These are phyloP conservation scores for Recurvirostra avosetta DNA, from an alignment of 2,113 vertebrate genomes.

Conservation along the genomic window DNA sequence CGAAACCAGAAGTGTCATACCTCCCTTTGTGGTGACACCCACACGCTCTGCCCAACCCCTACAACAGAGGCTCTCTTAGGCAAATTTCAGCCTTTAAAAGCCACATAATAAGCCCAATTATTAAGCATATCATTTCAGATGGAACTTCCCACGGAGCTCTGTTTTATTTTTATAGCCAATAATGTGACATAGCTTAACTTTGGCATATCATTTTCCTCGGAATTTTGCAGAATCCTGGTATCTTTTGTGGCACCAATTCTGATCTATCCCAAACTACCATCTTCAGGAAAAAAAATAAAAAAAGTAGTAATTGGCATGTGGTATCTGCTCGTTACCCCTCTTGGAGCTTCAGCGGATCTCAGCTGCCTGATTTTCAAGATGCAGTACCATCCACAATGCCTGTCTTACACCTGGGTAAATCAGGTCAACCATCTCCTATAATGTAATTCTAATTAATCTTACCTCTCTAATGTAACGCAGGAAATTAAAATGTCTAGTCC, in stretches of 20 bases:
- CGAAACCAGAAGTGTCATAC: not conserved
- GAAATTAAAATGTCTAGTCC: not conserved
- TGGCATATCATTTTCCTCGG: not conserved
- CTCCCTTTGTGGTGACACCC: not conserved
- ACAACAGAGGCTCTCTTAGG: not conserved
- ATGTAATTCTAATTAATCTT: not conserved
- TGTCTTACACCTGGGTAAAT: not conserved
- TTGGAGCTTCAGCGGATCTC: not conserved
- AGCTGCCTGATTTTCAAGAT: not conserved
- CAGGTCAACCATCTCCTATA: not conserved
- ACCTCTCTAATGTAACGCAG: not conserved
- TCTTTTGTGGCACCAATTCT: not conserved
- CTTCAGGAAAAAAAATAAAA: not conserved
- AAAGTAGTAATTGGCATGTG: not conserved
- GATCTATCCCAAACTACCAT: not conserved
- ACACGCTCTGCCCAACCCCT: not conserved
- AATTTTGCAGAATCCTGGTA: not conserved
- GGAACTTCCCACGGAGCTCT: not conserved
- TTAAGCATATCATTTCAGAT: not conserved
- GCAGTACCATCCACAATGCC: not conserved
- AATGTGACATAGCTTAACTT: not conserved
- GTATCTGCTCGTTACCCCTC: accelerated
- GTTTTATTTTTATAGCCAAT: not conserved
- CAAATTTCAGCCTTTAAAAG: not conserved
- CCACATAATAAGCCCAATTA: not conserved